Percentiles rank a stretch among this genome's conserved stretches.
Conservation (phyloP, 2,888 invertebrate species). For the Disparrhopalites patrizii region DNA sequence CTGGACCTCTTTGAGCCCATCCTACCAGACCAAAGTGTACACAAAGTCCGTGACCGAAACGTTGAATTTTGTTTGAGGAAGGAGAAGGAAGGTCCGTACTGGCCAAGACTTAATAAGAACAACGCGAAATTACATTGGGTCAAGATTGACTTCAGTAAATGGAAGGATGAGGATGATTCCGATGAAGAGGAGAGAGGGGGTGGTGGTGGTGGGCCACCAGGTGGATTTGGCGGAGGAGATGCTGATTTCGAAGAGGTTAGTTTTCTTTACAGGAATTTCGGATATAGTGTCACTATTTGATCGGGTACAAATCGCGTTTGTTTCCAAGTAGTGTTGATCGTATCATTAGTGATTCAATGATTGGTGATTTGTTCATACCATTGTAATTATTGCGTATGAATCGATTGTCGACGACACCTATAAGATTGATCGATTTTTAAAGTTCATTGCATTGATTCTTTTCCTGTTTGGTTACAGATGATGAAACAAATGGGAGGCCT, state of each 20-base stretch:
- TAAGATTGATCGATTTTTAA: not conserved
- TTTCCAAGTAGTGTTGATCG: too few relatives aligned
- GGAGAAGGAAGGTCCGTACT: slow-evolving; percentile 70
- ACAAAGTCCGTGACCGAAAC: slow-evolving; percentile 55
- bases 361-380: too few relatives aligned
- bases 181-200: slow-evolving; percentile 64
- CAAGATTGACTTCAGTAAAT: slow-evolving; percentile 96
- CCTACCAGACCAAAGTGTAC: slow-evolving; percentile 65
- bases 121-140: slow-evolving; percentile 90
- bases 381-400: too few relatives aligned
- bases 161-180: slow-evolving; percentile 95
- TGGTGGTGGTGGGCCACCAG: slow-evolving; percentile 30
- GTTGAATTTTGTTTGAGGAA: slow-evolving; percentile 58
- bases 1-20: slow-evolving; percentile 79
- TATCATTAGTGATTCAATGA: too few relatives aligned
- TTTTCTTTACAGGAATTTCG: too few relatives aligned
- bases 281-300: too few relatives aligned
- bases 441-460: too few relatives aligned
- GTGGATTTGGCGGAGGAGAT: slow-evolving; percentile 34
- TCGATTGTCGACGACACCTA: too few relatives aligned
- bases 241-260: slow-evolving; percentile 61
- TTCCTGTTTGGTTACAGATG: slow-evolving; percentile 55
- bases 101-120: slow-evolving; percentile 82
- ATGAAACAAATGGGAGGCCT: slow-evolving; percentile 69
- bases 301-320: too few relatives aligned